These are phyloP conservation scores for Tricholaema leucomelas DNA, from an alignment of 2,113 vertebrate species.

Conservation along the genomic window DNA sequence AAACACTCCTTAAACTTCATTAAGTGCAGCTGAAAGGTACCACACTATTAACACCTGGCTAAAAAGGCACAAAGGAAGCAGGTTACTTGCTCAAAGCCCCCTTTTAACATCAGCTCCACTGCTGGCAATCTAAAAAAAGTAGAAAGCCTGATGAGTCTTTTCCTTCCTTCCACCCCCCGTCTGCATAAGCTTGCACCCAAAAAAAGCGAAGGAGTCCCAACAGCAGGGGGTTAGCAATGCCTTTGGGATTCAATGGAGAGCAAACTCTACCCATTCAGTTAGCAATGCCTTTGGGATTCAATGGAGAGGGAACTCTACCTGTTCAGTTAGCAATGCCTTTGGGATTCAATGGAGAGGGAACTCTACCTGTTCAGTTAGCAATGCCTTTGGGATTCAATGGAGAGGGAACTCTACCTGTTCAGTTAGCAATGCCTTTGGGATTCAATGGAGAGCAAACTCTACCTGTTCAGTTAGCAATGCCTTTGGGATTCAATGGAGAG, in stretches of 20 bases:
- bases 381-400: not conserved
- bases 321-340: not conserved
- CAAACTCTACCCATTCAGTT: not conserved
- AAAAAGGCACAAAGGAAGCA: not conserved
- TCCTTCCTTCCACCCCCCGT: not conserved
- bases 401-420: not conserved
- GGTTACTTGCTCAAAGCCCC: not conserved
- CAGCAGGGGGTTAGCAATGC: not conserved
- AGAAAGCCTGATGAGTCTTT: not conserved
- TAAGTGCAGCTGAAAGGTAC: not conserved
- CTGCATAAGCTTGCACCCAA: not conserved
- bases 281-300: not conserved
- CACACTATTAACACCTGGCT: not conserved
- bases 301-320: not conserved
- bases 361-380: not conserved
- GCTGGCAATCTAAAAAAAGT: constrained; percentile 2
- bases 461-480: not conserved
- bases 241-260: not conserved
- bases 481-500: not conserved
- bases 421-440: not conserved
- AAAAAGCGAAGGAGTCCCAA: not conserved
- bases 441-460: not conserved
- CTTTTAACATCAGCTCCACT: constrained; percentile 20
- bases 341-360: not conserved
- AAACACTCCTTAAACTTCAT: not conserved